Conservation (phyloP, 2,797 vertebrate genomes). For the Oreochromis grahami region DNA sequence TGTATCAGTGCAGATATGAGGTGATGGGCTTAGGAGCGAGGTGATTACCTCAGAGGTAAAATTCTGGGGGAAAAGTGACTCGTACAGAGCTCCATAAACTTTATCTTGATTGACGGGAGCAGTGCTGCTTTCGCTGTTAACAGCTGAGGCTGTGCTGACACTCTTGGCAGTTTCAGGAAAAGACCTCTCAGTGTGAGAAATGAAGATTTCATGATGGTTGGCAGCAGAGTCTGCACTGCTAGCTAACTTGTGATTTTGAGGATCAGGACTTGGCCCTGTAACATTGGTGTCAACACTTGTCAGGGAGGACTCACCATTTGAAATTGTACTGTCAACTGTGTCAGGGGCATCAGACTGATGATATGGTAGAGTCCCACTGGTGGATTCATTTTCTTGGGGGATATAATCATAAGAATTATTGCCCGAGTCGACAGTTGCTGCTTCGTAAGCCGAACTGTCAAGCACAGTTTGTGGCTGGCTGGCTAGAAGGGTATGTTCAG, state of each 20-base stretch:
- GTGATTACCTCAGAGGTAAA: conserved; percentile 15
- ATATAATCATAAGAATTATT: background rate
- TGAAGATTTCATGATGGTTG: background rate
- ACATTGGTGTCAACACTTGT: background rate
- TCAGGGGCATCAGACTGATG: background rate
- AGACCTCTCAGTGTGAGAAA: background rate
- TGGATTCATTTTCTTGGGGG: background rate
- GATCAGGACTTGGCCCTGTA: background rate
- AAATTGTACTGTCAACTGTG: background rate
- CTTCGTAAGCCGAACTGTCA: background rate
- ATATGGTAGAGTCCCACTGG: background rate
- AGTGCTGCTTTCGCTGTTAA: background rate
- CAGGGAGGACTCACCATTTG: background rate
- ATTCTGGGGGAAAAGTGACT: conserved; percentile 38
- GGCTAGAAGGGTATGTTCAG: background rate
- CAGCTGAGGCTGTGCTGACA: background rate
- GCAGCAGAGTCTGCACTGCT: background rate
- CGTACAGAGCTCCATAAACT: conserved; percentile 31
- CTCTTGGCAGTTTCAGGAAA: background rate
- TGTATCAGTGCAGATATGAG: background rate
- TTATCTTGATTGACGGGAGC: background rate
- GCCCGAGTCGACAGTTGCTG: background rate
- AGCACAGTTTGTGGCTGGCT: background rate
- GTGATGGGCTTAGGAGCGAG: background rate
- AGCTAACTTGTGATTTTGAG: background rate